A percentile compares a stretch with the other conserved stretches of the same genome.
phyloP scores from a whole-genome alignment of 2,888 invertebrate genomes.

The Molanna angustata region DNA sequence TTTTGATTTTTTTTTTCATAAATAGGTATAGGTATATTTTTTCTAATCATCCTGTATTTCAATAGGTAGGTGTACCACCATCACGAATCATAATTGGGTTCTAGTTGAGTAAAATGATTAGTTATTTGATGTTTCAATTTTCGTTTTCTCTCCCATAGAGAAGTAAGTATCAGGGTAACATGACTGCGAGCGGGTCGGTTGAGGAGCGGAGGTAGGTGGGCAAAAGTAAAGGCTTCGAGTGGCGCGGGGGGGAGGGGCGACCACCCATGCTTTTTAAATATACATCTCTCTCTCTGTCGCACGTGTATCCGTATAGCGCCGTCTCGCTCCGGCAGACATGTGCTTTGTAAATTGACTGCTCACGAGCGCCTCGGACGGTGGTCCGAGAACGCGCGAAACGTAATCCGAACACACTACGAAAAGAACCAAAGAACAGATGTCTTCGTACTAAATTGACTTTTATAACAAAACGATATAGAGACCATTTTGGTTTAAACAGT shows the following conservation, averaged over 20 bases:
- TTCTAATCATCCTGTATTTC: no score
- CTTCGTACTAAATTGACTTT: no score
- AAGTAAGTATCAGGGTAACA: no score
- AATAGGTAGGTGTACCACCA: no score
- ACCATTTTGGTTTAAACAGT: no score
- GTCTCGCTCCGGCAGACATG: background rate
- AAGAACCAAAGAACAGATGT: no score
- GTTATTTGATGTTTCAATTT: constrained; percentile 33
- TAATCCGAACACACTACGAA: no score
- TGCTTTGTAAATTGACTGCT: constrained; percentile 12
- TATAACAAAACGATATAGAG: no score
- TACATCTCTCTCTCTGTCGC: background rate
- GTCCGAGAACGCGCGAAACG: constrained; percentile 19
- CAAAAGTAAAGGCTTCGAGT: background rate
- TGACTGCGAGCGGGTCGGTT: no score
- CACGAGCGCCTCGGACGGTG: constrained; percentile 28
- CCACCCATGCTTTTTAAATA: constrained; percentile 11
- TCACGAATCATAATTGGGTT: constrained; percentile 29
- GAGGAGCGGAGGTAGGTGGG: no score
- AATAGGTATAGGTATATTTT: no score
- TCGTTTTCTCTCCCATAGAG: constrained; percentile 15
- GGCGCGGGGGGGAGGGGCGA: constrained; percentile 6
- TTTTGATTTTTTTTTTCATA: no score
- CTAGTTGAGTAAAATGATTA: constrained; percentile 31
- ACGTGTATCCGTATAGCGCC: background rate